Percentiles rank a stretch among this genome's conserved stretches.
These are phyloP conservation scores for Diarsia dahlii DNA, from an alignment of 2,888 invertebrate species.

Conservation along the genomic window DNA sequence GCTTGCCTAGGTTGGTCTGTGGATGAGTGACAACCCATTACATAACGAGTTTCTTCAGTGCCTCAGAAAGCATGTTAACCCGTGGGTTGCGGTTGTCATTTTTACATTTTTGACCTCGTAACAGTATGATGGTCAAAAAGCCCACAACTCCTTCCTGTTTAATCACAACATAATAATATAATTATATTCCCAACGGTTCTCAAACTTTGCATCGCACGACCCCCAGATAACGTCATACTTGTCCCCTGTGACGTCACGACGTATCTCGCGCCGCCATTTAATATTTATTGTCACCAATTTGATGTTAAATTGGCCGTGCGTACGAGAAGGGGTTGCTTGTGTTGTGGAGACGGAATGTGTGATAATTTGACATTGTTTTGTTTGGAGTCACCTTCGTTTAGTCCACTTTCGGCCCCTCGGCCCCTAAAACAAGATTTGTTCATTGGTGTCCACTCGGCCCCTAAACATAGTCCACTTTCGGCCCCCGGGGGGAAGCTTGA, in stretches of 20 bases:
- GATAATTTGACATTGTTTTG: conserved; percentile 12
- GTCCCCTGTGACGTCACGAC: conserved; percentile 17
- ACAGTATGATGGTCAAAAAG: too few relatives aligned
- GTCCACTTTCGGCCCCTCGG: too few relatives aligned
- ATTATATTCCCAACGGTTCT: conserved; percentile 20
- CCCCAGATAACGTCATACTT: conserved; percentile 11
- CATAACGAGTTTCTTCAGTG: too few relatives aligned
- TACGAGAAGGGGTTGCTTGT: conserved; percentile 27
- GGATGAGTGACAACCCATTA: too few relatives aligned
- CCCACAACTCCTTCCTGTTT: background rate
- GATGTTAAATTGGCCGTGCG: conserved; percentile 30
- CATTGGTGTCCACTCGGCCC: too few relatives aligned
- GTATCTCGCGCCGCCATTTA: conserved; percentile 27
- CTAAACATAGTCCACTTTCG: too few relatives aligned
- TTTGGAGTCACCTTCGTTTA: conserved; percentile 9
- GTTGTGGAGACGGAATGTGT: background rate
- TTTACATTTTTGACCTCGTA: too few relatives aligned
- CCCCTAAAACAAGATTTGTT: too few relatives aligned
- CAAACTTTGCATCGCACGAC: conserved; percentile 33
- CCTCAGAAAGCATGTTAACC: too few relatives aligned
- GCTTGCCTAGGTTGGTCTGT: too few relatives aligned
- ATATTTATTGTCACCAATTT: conserved; percentile 54
- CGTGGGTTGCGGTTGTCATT: too few relatives aligned
- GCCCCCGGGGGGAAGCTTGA: too few relatives aligned
- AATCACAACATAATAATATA: conserved; percentile 36